Base-by-base conservation (phyloP, 2,888 invertebrate species). In the Punctoribates punctum region DNA sequence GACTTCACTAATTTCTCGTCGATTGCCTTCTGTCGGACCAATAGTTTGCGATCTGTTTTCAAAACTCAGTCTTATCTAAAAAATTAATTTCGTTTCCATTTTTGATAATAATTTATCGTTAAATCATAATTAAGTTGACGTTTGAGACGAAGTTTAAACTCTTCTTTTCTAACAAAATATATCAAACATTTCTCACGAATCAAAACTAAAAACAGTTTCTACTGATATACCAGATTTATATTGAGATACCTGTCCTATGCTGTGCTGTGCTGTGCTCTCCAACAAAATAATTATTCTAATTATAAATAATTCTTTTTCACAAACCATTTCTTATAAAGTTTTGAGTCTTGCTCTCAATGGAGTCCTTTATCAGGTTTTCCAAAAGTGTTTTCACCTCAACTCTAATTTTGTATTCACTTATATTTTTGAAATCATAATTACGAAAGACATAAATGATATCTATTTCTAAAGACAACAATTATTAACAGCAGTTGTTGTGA, bases 71-170 rank as follows among this genome's bases (percentile, higher is more conserved):
- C 13, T 27, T n/a, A n/a, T n/a, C n/a, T n/a, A n/a, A n/a, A n/a
- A n/a, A n/a, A n/a, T n/a, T n/a, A n/a, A n/a, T n/a, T n/a, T n/a
- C n/a, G n/a, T n/a, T n/a, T n/a, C n/a, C n/a, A n/a, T n/a, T n/a
- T 51, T 48, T 23, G 34, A 3, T 25, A 11, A 23, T 65, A 65
- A 29, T 11, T 72, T 38, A 38, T 72, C 38, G 9, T 6, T 34
- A 23, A 72, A 67, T 54, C 54, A 54, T 20, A 54, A 54, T 54
- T 20, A 20, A 54, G 5, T 54, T 54, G 54, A 54, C 20, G 54
- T 54, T 54, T n/a, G n/a, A n/a, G n/a, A n/a, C n/a, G n/a, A 20
- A 54, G n/a, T 54, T 54, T 4, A 54, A 42, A 42, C 42, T 42
- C 42, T 42, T 42, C 11, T 42, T 42, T 42, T 6, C 17, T 6